phyloP scores from a whole-genome alignment of 2,888 invertebrate species.

The Monopis laevigella region DNA sequence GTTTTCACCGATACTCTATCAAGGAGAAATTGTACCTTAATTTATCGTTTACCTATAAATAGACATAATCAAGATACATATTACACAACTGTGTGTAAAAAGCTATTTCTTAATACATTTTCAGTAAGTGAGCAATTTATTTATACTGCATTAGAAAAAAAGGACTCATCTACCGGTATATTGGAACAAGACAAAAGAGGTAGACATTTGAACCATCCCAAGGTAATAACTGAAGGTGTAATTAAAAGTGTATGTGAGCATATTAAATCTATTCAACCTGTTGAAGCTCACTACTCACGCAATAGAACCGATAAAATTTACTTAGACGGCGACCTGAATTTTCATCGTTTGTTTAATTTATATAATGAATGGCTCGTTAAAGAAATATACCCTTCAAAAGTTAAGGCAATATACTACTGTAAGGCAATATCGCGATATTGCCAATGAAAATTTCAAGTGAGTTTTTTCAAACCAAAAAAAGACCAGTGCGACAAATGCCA shows the following conservation, averaged over 20 bases:
- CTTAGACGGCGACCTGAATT: slow-evolving; percentile 12
- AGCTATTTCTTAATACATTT: slow-evolving; percentile 13
- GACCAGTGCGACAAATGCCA: slow-evolving; percentile 17
- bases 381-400: slow-evolving; percentile 5
- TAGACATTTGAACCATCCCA: slow-evolving; percentile 5
- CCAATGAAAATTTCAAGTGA: slow-evolving; percentile 15
- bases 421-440: slow-evolving; percentile 14
- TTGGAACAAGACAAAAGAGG: slow-evolving; percentile 12
- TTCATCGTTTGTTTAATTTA: slow-evolving; percentile 8
- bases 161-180: slow-evolving; percentile 8
- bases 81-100: slow-evolving; percentile 14
- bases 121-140: slow-evolving; percentile 13
- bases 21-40: slow-evolving; percentile 13
- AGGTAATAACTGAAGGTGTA: slow-evolving; percentile 11
- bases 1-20: slow-evolving; percentile 12
- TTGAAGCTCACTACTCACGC: slow-evolving; percentile 13
- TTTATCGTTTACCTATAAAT: slow-evolving; percentile 10
- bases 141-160: slow-evolving; percentile 11
- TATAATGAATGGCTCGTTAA: slow-evolving; percentile 6
- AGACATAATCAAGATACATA: slow-evolving; percentile 1
- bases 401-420: slow-evolving; percentile 9
- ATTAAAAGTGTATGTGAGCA: slow-evolving; percentile 14
- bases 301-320: slow-evolving; percentile 7
- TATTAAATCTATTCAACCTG: neutral
- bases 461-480: slow-evolving; percentile 16